Evolutionary conservation across 2,797 vertebrate genomes (phyloP).

Genomic region (Micropoecilia bifurca): DNA sequence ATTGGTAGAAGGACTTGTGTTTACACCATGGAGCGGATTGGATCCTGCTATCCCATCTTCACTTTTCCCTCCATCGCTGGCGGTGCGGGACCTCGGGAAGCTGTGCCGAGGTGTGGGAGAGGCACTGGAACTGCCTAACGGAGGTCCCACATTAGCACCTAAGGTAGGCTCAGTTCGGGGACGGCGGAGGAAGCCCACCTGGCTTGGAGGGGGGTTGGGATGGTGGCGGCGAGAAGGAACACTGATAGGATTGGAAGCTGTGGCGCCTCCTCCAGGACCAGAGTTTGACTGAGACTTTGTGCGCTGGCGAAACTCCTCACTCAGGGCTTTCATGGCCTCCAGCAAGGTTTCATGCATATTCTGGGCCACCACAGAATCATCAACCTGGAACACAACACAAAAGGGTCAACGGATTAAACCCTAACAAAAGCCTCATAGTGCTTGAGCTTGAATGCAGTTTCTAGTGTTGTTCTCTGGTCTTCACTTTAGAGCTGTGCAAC

Average conservation of each 20-base stretch:
- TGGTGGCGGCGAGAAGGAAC: conserved; percentile 84
- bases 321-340: conserved; percentile 89
- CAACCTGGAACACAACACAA: conserved; percentile 66
- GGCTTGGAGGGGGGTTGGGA: conserved; percentile 83
- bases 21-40: conserved; percentile 43
- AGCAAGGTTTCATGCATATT: conserved; percentile 91
- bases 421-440: background rate
- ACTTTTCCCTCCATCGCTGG: conserved; percentile 78
- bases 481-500: background rate
- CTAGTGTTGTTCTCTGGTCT: conserved; percentile 29
- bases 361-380: conserved; percentile 86
- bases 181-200: conserved; percentile 83
- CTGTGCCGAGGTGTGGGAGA: conserved; percentile 80
- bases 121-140: conserved; percentile 68
- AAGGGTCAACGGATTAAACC: background rate
- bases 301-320: conserved; percentile 87
- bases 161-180: conserved; percentile 80
- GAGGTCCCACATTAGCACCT: conserved; percentile 52
- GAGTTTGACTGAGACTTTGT: conserved; percentile 85
- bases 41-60: conserved; percentile 70
- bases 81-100: conserved; percentile 78
- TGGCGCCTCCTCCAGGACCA: conserved; percentile 79
- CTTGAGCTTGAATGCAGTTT: background rate
- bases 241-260: conserved; percentile 85
- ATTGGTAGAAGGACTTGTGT: conserved; percentile 79